These are phyloP conservation scores for Myrmecophaga tridactyla DNA, from an alignment of 2,113 vertebrate genomes.

Conservation along the genomic window DNA sequence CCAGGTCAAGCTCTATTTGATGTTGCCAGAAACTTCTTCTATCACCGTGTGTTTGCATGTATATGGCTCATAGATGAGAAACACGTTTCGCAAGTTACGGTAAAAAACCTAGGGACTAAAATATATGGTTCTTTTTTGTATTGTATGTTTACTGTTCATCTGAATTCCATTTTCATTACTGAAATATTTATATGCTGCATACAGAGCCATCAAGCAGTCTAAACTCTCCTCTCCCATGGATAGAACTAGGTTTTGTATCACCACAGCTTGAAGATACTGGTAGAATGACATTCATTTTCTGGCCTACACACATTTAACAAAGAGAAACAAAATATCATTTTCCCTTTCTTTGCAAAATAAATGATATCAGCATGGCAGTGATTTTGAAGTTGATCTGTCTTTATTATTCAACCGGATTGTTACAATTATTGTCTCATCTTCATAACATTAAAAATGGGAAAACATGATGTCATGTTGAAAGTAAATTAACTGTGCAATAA, in stretches of 20 bases:
- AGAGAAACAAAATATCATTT: neutral
- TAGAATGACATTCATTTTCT: conserved; percentile 42
- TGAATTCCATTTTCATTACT: conserved; percentile 18
- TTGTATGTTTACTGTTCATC: neutral
- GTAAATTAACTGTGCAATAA: neutral
- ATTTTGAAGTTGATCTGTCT: conserved; percentile 8
- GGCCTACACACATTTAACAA: neutral
- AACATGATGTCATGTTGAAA: neutral
- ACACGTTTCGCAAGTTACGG: neutral
- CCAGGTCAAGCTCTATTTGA: neutral
- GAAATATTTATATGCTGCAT: conserved; percentile 3
- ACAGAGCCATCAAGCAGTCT: neutral
- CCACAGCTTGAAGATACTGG: neutral
- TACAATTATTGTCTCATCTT: neutral
- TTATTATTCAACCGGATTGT: neutral
- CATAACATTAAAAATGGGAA: neutral
- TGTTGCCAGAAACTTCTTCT: neutral
- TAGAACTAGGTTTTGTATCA: neutral
- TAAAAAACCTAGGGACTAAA: neutral
- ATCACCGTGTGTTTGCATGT: neutral
- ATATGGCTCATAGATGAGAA: conserved; percentile 37
- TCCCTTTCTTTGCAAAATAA: neutral
- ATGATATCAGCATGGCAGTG: neutral
- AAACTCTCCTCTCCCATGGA: neutral
- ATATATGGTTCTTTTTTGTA: neutral